Conservation (phyloP, 30 jellyfish, hydroid and myxozoan species). For the Pelagia noctiluca region DNA sequence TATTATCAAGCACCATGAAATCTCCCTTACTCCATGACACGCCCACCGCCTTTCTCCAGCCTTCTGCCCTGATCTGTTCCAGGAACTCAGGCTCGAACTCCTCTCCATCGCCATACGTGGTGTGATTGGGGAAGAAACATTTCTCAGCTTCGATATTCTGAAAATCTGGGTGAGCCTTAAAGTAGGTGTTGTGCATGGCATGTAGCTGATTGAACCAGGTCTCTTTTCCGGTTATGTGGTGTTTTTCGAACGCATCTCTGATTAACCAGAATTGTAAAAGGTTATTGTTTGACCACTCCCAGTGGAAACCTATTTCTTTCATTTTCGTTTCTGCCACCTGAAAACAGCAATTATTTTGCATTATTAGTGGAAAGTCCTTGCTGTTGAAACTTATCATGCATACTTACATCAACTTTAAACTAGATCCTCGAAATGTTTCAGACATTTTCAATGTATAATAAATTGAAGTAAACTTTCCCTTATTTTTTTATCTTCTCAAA, state of each 20-base stretch:
- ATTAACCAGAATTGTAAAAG: slow-evolving; percentile 43
- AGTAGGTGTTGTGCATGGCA: slow-evolving; percentile 78
- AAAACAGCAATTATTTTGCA: not conserved
- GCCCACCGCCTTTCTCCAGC: slow-evolving; percentile 82
- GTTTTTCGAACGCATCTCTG: slow-evolving; percentile 55
- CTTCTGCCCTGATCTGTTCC: slow-evolving; percentile 76
- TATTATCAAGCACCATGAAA: slow-evolving; percentile 73
- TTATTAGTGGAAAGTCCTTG: not conserved
- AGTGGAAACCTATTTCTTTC: slow-evolving; percentile 51
- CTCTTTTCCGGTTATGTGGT: slow-evolving; percentile 76
- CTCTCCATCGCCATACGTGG: slow-evolving; percentile 93
- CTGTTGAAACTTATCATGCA: too few relatives aligned
- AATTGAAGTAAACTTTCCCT: not conserved
- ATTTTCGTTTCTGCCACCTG: slow-evolving; percentile 72
- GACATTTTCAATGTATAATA: not conserved
- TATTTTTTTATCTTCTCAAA: not conserved
- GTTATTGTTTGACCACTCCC: slow-evolving; percentile 72
- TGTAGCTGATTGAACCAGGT: slow-evolving; percentile 87
- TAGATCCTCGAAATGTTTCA: too few relatives aligned
- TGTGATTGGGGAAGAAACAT: slow-evolving; percentile 63
- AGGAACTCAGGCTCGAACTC: slow-evolving; percentile 82
- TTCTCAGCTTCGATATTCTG: slow-evolving; percentile 36
- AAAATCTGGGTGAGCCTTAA: slow-evolving; percentile 75
- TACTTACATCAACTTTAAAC: too few relatives aligned
- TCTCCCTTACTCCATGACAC: slow-evolving; percentile 78